Evolutionary conservation across 1,140 invertebrate genomes (phyloP), one percentile per base, ranked within the genome.

Genomic region (Choristoneura fumiferana): DNA sequence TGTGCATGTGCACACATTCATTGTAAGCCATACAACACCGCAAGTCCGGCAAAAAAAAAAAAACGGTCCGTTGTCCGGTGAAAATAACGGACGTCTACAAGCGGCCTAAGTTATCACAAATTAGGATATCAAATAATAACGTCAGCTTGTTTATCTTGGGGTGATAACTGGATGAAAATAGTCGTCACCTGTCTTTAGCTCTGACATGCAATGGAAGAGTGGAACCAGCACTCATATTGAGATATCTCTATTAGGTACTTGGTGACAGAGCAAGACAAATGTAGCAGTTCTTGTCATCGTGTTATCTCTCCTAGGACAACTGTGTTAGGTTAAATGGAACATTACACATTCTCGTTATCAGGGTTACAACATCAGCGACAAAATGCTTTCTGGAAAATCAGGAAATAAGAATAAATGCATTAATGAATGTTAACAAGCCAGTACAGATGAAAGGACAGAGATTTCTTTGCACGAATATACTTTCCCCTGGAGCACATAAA

Each of bases 401-500:
- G 8, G 29, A 15, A 34, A 29, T 34, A 54, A 39, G 12, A 45
- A 71, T 59, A 72, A 83, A 81, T 78, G 76, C 78, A 72, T 68
- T 58, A 70, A 65, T 67, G 67, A 73, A 69, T 78, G 73, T 86
- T 82, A 85, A 69, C 58, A 85, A 83, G 82, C 81, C 68, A 71
- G 65, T 69, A 76, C 63, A 85, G 65, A 66, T 66, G 71, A 76
- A 65, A 83, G 74, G 77, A 82, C 62, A 81, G 70, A 60, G 67
- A 49, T 8, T 49, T 62, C 54, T 14, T 54, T 56, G 38, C 38
- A 57, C 15, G 63, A 68, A 62, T 54, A 63, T 66, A 54, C 59
- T 61, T 61, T 62, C 65, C 38, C 62, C 64, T 66, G 57, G 54
- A 49, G 66, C 38, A 63, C 36, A 53, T n/a, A 67, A 71, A 73